Evolutionary conservation across 2,797 vertebrate genomes (phyloP).

Genomic region (Schizopygopsis malacanthus): DNA sequence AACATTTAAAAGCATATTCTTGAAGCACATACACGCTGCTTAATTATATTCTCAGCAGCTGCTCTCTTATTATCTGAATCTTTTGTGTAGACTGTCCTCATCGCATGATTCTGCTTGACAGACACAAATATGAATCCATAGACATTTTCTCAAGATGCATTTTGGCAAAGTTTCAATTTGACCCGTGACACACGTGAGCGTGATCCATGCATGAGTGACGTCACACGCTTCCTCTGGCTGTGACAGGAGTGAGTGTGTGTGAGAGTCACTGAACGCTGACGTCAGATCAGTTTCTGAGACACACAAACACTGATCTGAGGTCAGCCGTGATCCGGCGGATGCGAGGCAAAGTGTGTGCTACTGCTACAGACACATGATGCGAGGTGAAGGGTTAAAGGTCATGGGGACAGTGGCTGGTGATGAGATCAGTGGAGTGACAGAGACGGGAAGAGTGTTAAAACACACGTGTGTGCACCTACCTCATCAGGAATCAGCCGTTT

Average conservation of each 20-base stretch:
- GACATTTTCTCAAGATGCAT: neutral
- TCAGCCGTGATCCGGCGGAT: neutral
- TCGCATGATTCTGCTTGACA: neutral
- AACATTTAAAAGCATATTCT: neutral
- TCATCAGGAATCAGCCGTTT: constrained; percentile 84
- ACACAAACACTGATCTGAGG: constrained; percentile 9
- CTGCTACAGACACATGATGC: neutral
- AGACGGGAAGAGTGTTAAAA: neutral
- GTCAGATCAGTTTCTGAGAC: neutral
- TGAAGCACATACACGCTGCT: neutral
- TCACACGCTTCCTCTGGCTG: neutral
- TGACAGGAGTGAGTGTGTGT: neutral
- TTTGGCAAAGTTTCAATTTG: neutral
- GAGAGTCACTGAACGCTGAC: neutral
- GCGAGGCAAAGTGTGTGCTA: neutral
- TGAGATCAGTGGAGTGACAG: neutral
- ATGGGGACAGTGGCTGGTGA: neutral
- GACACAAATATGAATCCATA: neutral
- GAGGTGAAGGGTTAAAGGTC: constrained; percentile 14
- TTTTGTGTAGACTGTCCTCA: neutral
- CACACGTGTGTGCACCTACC: constrained; percentile 72
- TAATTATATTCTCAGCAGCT: neutral
- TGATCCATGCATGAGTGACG: neutral
- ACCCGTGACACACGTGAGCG: neutral
- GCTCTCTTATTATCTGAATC: neutral